Percentiles rank a stretch among this genome's conserved stretches.
Evolutionary conservation across 1,140 invertebrate species (phyloP).

Genomic region (Rhopalosiphum maidis): DNA sequence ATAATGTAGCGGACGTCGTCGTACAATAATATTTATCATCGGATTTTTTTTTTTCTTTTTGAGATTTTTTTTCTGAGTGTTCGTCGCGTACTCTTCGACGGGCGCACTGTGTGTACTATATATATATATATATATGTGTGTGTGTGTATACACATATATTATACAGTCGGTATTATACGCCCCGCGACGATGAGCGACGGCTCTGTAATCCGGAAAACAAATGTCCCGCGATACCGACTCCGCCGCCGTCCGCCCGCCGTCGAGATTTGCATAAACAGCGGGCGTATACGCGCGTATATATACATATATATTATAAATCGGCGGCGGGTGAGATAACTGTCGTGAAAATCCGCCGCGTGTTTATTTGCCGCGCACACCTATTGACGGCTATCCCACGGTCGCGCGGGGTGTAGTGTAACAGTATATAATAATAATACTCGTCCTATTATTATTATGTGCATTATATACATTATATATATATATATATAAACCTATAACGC

Average conservation of each 20-base stretch:
- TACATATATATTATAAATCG: not conserved
- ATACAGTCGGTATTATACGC: not conserved
- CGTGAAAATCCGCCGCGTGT: constrained; percentile 17
- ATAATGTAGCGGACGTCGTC: not conserved
- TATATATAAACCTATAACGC: not conserved
- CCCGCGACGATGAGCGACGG: not conserved
- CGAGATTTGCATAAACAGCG: constrained; percentile 45
- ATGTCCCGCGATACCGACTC: constrained; percentile 22
- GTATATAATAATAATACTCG: not conserved
- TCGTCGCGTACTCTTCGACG: not conserved
- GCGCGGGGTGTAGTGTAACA: not conserved
- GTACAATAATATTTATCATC: not conserved
- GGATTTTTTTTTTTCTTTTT: not conserved
- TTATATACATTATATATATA: not conserved
- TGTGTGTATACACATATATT: not conserved
- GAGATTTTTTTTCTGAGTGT: not conserved
- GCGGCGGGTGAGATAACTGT: constrained; percentile 9
- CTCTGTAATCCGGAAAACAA: constrained; percentile 47
- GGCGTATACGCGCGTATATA: not conserved
- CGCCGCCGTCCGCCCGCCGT: not conserved
- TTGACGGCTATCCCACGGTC: constrained; percentile 44
- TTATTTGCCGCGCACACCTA: constrained; percentile 12
- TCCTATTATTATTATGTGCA: not conserved
- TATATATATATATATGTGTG: too few relatives aligned
- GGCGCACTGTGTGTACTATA: too few relatives aligned